Evolutionary conservation across 2,888 invertebrate genomes (phyloP).

Genomic region (Lasioglossum pauxillum): DNA sequence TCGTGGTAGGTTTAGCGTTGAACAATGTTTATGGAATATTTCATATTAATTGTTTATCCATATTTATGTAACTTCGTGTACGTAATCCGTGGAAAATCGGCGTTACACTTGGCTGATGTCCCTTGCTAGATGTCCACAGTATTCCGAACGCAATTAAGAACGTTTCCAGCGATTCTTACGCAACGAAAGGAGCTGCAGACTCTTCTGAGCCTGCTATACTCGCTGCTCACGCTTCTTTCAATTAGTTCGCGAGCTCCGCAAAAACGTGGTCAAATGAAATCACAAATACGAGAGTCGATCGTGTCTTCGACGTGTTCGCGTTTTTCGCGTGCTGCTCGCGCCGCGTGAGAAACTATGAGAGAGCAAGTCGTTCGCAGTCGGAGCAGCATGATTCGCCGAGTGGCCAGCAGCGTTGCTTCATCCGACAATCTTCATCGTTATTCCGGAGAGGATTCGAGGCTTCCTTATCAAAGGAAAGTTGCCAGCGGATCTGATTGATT

Average conservation of each 20-base stretch:
- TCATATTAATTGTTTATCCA: no score
- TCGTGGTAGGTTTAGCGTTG: no score
- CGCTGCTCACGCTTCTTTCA: not conserved
- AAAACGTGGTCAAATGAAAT: constrained; percentile 6
- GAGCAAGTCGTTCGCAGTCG: not conserved
- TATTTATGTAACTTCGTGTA: no score
- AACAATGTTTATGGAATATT: no score
- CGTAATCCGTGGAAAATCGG: no score
- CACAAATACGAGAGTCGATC: not conserved
- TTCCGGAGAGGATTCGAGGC: constrained; percentile 2
- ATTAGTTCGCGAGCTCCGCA: not conserved
- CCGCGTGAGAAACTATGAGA: constrained; percentile 12
- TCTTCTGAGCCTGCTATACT: not conserved
- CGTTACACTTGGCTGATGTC: no score
- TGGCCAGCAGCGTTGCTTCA: not conserved
- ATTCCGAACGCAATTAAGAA: not conserved
- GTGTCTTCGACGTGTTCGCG: not conserved
- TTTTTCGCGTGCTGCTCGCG: not conserved
- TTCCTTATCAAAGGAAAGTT: constrained; percentile 36
- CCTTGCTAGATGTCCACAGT: not conserved
- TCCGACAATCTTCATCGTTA: constrained; percentile 14
- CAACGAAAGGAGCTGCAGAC: not conserved
- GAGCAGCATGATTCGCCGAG: not conserved
- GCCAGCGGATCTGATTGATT: constrained; percentile 57
- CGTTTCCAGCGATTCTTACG: not conserved